These are phyloP conservation scores for Malurus melanocephalus DNA, from an alignment of 2,113 vertebrate species.

Conservation along the genomic window DNA sequence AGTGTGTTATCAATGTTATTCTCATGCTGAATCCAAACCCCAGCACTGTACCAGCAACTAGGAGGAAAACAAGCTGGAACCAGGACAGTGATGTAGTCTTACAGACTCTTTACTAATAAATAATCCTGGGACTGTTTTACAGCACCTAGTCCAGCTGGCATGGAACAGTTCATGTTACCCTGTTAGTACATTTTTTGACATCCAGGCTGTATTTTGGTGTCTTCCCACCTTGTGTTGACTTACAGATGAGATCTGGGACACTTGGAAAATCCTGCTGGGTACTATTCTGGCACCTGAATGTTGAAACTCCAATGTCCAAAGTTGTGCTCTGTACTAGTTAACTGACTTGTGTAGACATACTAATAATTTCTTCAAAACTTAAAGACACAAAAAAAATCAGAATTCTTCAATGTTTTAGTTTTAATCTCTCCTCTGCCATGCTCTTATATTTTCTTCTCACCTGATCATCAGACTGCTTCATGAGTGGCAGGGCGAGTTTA, in stretches of 20 bases:
- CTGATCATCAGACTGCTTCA: not conserved
- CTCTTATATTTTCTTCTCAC: not conserved
- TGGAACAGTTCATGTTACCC: not conserved
- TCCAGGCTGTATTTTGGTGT: not conserved
- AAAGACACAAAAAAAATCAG: not conserved
- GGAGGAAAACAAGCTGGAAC: not conserved
- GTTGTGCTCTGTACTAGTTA: not conserved
- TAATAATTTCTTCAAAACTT: not conserved
- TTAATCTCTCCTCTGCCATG: not conserved
- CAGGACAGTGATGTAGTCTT: not conserved
- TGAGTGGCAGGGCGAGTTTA: not conserved
- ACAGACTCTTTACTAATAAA: not conserved
- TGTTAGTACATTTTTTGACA: not conserved
- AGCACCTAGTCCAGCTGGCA: not conserved
- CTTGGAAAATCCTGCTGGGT: not conserved
- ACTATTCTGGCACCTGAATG: not conserved
- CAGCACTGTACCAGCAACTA: not conserved
- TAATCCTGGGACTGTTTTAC: not conserved
- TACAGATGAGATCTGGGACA: not conserved
- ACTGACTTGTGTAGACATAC: not conserved
- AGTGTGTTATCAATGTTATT: not conserved
- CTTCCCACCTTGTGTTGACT: not conserved
- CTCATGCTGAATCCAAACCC: not conserved
- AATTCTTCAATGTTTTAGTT: not conserved
- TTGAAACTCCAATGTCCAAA: not conserved